These are phyloP conservation scores for Ailuropoda melanoleuca DNA, from an alignment of 2,113 vertebrate species.

Conservation along the genomic window DNA sequence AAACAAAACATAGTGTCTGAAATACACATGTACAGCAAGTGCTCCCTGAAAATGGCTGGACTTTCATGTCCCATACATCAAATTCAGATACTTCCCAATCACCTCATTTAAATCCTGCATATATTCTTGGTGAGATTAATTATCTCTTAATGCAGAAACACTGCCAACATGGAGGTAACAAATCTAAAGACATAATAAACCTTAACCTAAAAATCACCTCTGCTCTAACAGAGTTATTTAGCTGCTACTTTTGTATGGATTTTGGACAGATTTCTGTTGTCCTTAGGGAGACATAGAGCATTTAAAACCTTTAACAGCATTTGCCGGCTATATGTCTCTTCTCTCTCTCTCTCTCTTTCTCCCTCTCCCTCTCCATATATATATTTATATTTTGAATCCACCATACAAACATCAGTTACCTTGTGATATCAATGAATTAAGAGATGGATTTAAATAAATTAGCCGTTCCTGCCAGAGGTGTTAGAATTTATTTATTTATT, in stretches of 20 bases:
- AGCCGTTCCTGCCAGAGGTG: background rate
- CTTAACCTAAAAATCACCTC: conserved; percentile 13
- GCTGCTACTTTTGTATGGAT: background rate
- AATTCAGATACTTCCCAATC: background rate
- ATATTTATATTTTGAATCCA: background rate
- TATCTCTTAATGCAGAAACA: conserved; percentile 25
- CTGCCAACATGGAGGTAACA: background rate
- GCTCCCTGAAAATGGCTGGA: background rate
- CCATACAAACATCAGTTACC: background rate
- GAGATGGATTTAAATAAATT: background rate
- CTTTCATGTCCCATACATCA: background rate
- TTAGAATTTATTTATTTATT: background rate
- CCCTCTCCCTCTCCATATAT: background rate
- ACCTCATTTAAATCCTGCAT: background rate
- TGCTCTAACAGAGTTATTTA: background rate
- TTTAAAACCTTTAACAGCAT: conserved; percentile 12
- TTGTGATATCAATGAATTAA: background rate
- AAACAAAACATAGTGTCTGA: background rate
- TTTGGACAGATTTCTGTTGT: background rate
- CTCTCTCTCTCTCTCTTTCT: background rate
- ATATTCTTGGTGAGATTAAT: conserved; percentile 8
- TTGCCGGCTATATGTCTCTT: background rate
- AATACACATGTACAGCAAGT: background rate
- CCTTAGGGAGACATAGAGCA: background rate
- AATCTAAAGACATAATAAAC: conserved; percentile 46